These are phyloP conservation scores for Peromyscus melanophrys DNA, from an alignment of 2,797 vertebrate genomes.

Conservation along the genomic window DNA sequence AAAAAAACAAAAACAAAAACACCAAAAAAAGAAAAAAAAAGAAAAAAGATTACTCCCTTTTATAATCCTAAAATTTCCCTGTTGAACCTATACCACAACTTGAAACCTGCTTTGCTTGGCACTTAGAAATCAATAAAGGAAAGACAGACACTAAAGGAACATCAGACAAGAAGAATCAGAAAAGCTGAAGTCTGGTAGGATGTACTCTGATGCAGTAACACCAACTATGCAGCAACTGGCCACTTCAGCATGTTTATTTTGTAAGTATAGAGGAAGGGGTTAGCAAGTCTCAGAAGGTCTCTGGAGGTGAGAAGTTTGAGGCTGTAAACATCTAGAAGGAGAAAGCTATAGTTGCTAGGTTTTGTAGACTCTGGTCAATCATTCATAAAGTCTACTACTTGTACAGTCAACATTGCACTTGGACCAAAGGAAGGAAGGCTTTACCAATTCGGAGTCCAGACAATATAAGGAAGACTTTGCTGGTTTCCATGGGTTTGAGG, in stretches of 20 bases:
- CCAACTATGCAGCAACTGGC: neutral
- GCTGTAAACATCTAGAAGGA: neutral
- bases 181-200: neutral
- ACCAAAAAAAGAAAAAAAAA: neutral
- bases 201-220: neutral
- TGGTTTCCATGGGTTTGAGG: neutral
- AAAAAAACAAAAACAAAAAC: too few relatives aligned
- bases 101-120: neutral
- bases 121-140: neutral
- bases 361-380: neutral
- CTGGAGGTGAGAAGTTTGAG: neutral
- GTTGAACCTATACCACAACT: neutral
- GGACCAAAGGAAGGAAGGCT: neutral
- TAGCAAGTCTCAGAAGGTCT: neutral
- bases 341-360: neutral
- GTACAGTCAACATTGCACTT: neutral
- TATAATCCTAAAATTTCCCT: neutral
- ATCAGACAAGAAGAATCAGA: neutral
- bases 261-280: neutral
- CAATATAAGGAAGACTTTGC: neutral
- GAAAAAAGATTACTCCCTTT: neutral
- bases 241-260: neutral
- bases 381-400: neutral
- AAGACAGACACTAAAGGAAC: neutral
- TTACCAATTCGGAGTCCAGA: neutral